Conservation (phyloP, 2,888 invertebrate genomes). For the Epirrita christyi region DNA sequence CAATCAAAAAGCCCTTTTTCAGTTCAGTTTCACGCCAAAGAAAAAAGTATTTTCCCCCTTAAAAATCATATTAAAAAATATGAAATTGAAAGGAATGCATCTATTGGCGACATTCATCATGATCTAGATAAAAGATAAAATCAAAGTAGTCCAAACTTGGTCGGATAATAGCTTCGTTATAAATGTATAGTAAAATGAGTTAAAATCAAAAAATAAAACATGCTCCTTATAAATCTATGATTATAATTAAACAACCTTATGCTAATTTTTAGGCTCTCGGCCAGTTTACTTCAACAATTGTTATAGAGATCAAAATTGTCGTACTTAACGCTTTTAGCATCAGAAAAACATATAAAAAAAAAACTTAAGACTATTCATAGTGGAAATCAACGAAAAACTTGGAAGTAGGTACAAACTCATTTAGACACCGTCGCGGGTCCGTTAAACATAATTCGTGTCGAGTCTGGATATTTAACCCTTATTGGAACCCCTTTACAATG, state of each 20-base stretch:
- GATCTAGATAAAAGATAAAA: conserved; percentile 74
- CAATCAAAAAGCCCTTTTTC: conserved; percentile 40
- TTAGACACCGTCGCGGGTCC: conserved; percentile 26
- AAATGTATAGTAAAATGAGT: conserved; percentile 56
- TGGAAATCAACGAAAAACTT: conserved; percentile 56
- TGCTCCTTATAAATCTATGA: conserved; percentile 62
- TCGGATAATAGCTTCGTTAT: conserved; percentile 53
- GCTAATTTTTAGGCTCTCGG: conserved; percentile 52
- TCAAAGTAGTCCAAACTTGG: conserved; percentile 54
- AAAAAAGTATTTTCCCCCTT: conserved; percentile 46
- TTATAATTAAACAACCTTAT: conserved; percentile 55
- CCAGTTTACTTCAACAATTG: conserved; percentile 81
- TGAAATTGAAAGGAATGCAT: conserved; percentile 61
- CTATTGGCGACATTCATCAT: conserved; percentile 51
- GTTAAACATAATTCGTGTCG: conserved; percentile 6
- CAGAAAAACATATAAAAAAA: conserved; percentile 61
- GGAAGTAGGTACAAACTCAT: conserved; percentile 43
- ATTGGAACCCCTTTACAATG: too few relatives aligned
- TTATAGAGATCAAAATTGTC: conserved; percentile 73
- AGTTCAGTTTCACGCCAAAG: conserved; percentile 23
- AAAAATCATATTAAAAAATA: conserved; percentile 77
- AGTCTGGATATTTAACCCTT: too few relatives aligned
- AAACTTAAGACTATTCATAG: conserved; percentile 54
- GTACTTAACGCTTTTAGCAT: conserved; percentile 70
- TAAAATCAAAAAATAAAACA: conserved; percentile 81